Percentiles rank a stretch among this genome's conserved stretches.
phyloP scores from a whole-genome alignment of 2,888 invertebrate genomes.

The Scrobipalpa costella region DNA sequence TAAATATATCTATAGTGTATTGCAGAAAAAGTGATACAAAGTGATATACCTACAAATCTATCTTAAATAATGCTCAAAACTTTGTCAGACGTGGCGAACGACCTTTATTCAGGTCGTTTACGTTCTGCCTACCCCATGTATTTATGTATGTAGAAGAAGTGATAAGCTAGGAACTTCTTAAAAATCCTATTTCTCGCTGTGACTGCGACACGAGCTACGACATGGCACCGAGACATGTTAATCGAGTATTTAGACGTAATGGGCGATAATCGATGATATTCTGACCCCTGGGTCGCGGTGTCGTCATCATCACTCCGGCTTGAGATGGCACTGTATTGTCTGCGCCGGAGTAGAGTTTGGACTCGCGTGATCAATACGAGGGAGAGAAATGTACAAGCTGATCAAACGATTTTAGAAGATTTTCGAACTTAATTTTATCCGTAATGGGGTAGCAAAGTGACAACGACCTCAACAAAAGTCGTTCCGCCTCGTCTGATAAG shows the following conservation, averaged over 20 bases:
- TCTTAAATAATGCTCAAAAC: too few species aligned
- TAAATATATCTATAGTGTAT: too few species aligned
- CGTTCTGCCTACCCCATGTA: too few species aligned
- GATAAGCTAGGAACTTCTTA: neutral
- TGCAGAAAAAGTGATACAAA: too few species aligned
- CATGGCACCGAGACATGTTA: slow-evolving; percentile 11
- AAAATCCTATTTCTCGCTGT: neutral
- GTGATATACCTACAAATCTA: too few species aligned
- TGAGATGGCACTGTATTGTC: slow-evolving; percentile 3
- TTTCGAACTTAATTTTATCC: too few species aligned
- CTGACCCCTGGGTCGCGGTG: neutral
- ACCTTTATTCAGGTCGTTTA: too few species aligned
- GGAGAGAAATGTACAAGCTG: neutral
- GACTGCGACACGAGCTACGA: neutral
- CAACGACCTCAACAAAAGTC: too few species aligned
- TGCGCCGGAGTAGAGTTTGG: neutral
- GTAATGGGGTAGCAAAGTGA: too few species aligned
- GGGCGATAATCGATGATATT: neutral
- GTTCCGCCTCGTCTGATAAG: too few species aligned
- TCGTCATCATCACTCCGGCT: neutral
- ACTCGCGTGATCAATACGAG: slow-evolving; percentile 15
- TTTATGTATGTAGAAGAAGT: neutral
- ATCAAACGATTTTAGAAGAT: neutral
- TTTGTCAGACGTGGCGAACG: too few species aligned
- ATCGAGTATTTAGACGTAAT: slow-evolving; percentile 8